A percentile compares a stretch with the other conserved stretches of the same genome.
Conservation (phyloP, 1,140 invertebrate genomes). For the Globodera ellingtonae region DNA sequence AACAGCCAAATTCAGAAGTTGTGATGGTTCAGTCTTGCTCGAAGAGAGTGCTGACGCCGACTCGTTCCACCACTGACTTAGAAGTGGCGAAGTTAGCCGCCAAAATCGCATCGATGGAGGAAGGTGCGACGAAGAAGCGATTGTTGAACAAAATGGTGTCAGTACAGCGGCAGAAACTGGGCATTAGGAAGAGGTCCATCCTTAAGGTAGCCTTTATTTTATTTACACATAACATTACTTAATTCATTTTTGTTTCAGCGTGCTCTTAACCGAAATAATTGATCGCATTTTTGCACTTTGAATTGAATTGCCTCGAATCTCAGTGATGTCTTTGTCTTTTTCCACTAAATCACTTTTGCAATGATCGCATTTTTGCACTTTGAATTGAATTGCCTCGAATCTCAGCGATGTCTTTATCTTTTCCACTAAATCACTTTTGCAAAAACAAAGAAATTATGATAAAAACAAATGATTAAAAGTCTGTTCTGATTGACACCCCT, state of each 20-base stretch:
- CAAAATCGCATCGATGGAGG: constrained; percentile 17
- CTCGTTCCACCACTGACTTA: constrained; percentile 15
- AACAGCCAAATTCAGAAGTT: constrained; percentile 10
- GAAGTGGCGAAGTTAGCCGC: constrained; percentile 27
- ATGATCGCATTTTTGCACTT: neutral
- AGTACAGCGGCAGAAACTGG: constrained; percentile 21
- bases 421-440: too few species aligned
- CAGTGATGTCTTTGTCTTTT: neutral
- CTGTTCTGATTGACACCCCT: neutral
- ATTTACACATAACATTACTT: too few species aligned
- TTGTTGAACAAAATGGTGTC: constrained; percentile 13
- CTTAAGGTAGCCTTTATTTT: neutral
- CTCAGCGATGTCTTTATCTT: neutral
- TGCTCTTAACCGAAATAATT: neutral
- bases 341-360: too few species aligned
- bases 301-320: neutral
- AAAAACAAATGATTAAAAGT: too few species aligned
- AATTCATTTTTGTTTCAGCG: neutral
- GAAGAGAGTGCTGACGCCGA: constrained; percentile 17
- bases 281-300: too few species aligned
- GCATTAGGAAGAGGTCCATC: constrained; percentile 20
- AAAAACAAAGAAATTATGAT: too few species aligned
- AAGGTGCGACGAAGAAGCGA: constrained; percentile 20
- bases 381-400: neutral
- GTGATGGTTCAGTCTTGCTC: constrained; percentile 13